Base-by-base conservation (phyloP, 2,797 vertebrate genomes). In the Cuniculus paca region DNA sequence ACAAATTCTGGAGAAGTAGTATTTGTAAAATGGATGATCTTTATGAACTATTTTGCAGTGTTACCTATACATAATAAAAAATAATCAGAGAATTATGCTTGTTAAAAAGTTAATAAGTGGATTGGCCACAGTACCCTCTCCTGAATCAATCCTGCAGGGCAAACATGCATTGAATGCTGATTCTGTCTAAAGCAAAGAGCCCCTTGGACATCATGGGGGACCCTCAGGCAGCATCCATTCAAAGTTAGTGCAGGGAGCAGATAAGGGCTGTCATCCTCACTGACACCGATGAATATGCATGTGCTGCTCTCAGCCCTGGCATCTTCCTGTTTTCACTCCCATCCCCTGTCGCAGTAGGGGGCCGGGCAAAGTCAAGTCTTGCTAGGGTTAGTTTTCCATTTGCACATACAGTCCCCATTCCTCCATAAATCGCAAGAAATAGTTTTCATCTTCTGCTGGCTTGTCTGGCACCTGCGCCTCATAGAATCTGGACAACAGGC, bases 391-490 rank as follows among this genome's bases (percentile, higher is more conserved):
- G 74, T 97, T 95, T 97, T 98, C 97, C 97, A 98, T 98, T 95
- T 98, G 97, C 83, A 99, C 61, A 11, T 95, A 94, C 31, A 99
- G 97, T 8, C 63, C 98, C 99, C 98, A 99, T 2, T 98, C 98
- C 84, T 98, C 97, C 91, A 97, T 98, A 90, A 99, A 98, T 11
- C 96, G 94, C 45, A 95, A 5, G 58, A 99, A 96, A 90, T 95
- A 98, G 2, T 60, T 83, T 97, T 97, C 96, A 72, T 97, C 96
- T 82, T 98, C 95, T 68, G 96, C 96, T 10, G 94, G 56, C 65
- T 97, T 87, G 17, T 97, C 91, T 54, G 83, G 58, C 8, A 58
- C 4, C 19, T 82, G 85, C 5, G 93, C 92, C 65, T 98, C 84
- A 86, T 87, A 98, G 0, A 98, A 87, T 91, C 96, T 97, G 52